Conservation (phyloP, 1,140 invertebrate species). For the Bombus fervidus region DNA sequence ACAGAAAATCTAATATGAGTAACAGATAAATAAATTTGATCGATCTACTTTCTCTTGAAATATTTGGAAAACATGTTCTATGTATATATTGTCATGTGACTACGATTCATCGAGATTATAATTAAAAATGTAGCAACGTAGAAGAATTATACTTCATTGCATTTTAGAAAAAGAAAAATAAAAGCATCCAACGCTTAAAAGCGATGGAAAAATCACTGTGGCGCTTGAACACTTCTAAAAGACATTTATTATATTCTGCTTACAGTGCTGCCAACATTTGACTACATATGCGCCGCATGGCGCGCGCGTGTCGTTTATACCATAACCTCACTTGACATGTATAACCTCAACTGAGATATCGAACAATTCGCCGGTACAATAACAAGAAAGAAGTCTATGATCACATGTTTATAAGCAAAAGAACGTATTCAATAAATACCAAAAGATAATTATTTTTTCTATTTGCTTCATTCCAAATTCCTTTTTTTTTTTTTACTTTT, state of each 20-base stretch:
- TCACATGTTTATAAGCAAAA: neutral
- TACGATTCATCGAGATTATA: neutral
- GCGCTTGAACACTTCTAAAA: neutral
- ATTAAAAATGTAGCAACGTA: neutral
- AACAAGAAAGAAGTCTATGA: neutral
- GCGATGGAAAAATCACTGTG: neutral
- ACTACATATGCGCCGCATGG: neutral
- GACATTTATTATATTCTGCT: neutral
- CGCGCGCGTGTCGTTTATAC: slow-evolving; percentile 15
- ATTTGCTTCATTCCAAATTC: neutral
- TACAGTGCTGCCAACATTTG: slow-evolving; percentile 6
- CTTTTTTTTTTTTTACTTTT: neutral
- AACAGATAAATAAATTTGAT: neutral
- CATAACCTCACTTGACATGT: slow-evolving; percentile 27
- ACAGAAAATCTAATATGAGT: neutral
- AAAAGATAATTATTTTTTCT: neutral
- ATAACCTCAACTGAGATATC: slow-evolving; percentile 23
- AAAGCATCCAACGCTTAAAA: no score
- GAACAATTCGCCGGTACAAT: neutral
- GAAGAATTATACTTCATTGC: neutral
- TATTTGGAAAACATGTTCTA: neutral
- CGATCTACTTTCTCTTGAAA: neutral
- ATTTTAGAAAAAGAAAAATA: neutral
- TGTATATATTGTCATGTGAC: neutral
- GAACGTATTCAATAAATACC: neutral